Base-by-base conservation (phyloP, 30 jellyfish, hydroid and myxozoan species). In the Mastigias papua region DNA sequence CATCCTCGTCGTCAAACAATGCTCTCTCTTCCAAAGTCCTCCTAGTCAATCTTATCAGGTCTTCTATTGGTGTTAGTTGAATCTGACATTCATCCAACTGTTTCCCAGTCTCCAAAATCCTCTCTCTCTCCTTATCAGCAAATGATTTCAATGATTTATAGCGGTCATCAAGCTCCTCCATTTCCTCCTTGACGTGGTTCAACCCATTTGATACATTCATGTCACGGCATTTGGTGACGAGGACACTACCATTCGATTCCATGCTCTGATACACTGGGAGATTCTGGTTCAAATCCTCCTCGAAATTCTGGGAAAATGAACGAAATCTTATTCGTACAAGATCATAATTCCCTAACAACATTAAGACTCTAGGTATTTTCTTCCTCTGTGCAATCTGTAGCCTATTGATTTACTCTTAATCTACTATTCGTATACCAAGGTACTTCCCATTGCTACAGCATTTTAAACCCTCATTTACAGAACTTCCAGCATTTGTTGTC, bases 1-100 rank as follows among this genome's bases (percentile, higher is more conserved):
- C 98, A 25, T 58, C 91, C 49, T 95, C 98, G 51, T 75, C 94
- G 7, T 96, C 97, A 74, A 95, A 80, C 80, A 70, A 22, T 20
- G 57, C 33, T 42, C 91, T 93, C 48, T 80, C 91, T 17, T 73
- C 73, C 0, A 85, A 48, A 19, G 93, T 68, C 64, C 82, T 73
- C 61, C 74, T 86, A 20, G 96, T 96, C 32, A 60, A 69, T 28
- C 87, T 72, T 30, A 95, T 65, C 79, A 95, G 70, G 27, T 95
- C 99, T 34, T 86, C 96, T 17, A 95, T 35, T 0, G 98, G 98
- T 22, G 78, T 69, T 50, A 95, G 76, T 60, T 92, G 76, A 26
- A 69, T 76, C 61, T 89, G 98, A 25, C 90, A 89, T 57, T 86
- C 92, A 75, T 95, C 94, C 32, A 90, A 91, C 46, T 32, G 79